Base-by-base conservation (phyloP, 1,140 invertebrate species). In the Cotesia glomerata region DNA sequence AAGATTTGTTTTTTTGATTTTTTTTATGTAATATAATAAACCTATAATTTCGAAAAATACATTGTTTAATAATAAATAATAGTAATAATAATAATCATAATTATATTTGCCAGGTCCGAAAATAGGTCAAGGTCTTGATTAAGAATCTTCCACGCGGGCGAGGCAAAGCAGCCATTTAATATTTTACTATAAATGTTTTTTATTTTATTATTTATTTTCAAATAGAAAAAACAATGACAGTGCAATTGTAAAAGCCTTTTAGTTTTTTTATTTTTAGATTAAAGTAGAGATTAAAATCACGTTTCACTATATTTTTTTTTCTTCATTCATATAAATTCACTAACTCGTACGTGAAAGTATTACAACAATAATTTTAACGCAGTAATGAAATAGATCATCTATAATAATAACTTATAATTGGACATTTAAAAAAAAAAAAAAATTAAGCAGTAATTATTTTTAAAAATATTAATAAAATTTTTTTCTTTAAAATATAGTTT, bases 1-100 rank as follows among this genome's bases (percentile, higher is more conserved):
- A 62, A 62, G 32, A 36, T 49, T 18, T 52, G 14, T 49, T 34
- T 67, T 14, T 49, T 67, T 5, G 36, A 45, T 69, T 69, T 56
- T 56, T 16, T 14, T 13, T 56, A 14, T 56, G 11, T 56, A 56
- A 56, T 58, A 16, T 69, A 69, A 69, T 69, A 69, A 69, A 69
- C 56, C 35, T 69, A 59, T 69, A 18, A 69, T 69, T 69, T 16
- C 54, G 36, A 69, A 69, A 39, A 69, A 26, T 59, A 59, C 58
- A 59, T 54, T 54, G 39, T 9, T 39, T 9, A 39, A 9, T 45
- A 45, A 45, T 45, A 45, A 26, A 14, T 14, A 14, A 14, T 16
- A 5, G 4, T 54, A 26, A 14, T 14, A 14, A 14, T 16, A 5
- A 14, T 54, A 54, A 16, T 54, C 5, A n/a, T 54, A 14, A 54